Percentiles rank a stretch among this genome's conserved stretches.
Evolutionary conservation across 2,888 invertebrate genomes (phyloP).

Genomic region (Papilio protenor): DNA sequence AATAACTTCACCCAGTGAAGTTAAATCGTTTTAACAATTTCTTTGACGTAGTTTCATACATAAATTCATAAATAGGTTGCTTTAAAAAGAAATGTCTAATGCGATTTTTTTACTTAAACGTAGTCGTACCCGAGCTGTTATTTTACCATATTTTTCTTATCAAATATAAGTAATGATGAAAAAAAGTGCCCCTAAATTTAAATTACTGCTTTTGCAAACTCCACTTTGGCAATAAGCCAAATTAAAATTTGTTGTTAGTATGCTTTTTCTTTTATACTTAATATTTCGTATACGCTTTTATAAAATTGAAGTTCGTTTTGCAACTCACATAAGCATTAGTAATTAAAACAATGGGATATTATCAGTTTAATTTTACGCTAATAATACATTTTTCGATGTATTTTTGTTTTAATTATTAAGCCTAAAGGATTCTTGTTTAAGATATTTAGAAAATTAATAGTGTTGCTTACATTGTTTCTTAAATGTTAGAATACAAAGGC

Average conservation of each 20-base stretch:
- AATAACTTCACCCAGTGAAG: not conserved
- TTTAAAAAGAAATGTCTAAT: conserved; percentile 3
- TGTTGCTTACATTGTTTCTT: not conserved
- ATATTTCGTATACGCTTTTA: conserved; percentile 32
- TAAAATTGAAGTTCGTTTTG: conserved; percentile 30
- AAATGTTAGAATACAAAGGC: not conserved
- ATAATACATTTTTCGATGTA: not conserved
- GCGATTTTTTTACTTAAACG: not conserved
- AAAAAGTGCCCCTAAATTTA: conserved; percentile 34
- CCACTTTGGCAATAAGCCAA: conserved; percentile 64
- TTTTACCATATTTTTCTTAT: conserved; percentile 26
- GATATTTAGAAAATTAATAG: not conserved
- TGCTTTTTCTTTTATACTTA: conserved; percentile 55
- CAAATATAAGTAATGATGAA: conserved; percentile 26
- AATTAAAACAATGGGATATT: conserved; percentile 8
- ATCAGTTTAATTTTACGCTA: not conserved
- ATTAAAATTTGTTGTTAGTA: conserved; percentile 62
- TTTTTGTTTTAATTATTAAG: not conserved
- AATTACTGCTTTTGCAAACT: conserved; percentile 50
- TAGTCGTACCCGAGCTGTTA: not conserved
- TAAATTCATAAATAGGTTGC: conserved; percentile 5
- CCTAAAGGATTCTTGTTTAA: not conserved
- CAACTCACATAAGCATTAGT: not conserved
- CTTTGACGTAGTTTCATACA: conserved; percentile 6
- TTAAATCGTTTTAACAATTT: not conserved